These are phyloP conservation scores for Meloidogyne chitwoodi DNA, from an alignment of 1,140 invertebrate genomes.

Conservation along the genomic window DNA sequence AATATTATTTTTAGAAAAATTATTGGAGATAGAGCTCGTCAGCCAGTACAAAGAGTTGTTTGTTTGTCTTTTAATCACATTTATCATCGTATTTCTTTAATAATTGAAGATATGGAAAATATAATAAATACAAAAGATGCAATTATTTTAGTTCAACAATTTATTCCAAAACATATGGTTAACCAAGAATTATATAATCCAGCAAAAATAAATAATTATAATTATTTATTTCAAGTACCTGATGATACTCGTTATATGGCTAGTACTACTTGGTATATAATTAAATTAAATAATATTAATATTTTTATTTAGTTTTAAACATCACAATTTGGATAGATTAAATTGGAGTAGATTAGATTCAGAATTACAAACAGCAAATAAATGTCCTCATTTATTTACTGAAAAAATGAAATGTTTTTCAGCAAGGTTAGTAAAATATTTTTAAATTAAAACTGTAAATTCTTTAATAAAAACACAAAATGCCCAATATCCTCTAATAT, in stretches of 20 bases:
- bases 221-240: slow-evolving; percentile 60
- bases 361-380: slow-evolving; percentile 24
- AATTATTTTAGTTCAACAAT: slow-evolving; percentile 37
- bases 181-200: slow-evolving; percentile 22
- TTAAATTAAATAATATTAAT: slow-evolving; percentile 6
- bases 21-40: slow-evolving; percentile 7
- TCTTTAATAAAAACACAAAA: too few relatives aligned
- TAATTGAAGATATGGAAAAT: slow-evolving; percentile 7
- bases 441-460: too few relatives aligned
- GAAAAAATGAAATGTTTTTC: slow-evolving; percentile 55
- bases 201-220: slow-evolving; percentile 24
- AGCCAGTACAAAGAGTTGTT: slow-evolving; percentile 25
- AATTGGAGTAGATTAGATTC: slow-evolving; percentile 50
- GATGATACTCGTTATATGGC: slow-evolving; percentile 44
- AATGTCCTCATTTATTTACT: slow-evolving; percentile 28
- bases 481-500: too few relatives aligned
- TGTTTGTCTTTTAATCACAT: slow-evolving; percentile 69
- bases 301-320: slow-evolving; percentile 42
- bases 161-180: slow-evolving; percentile 31
- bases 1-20: slow-evolving; percentile 21
- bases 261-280: slow-evolving; percentile 38
- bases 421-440: too few relatives aligned
- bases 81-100: slow-evolving; percentile 64
- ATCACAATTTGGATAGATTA: slow-evolving; percentile 52
- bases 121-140: background rate